These are phyloP conservation scores for Amphipyra berbera DNA, from an alignment of 2,888 invertebrate genomes.

Conservation along the genomic window DNA sequence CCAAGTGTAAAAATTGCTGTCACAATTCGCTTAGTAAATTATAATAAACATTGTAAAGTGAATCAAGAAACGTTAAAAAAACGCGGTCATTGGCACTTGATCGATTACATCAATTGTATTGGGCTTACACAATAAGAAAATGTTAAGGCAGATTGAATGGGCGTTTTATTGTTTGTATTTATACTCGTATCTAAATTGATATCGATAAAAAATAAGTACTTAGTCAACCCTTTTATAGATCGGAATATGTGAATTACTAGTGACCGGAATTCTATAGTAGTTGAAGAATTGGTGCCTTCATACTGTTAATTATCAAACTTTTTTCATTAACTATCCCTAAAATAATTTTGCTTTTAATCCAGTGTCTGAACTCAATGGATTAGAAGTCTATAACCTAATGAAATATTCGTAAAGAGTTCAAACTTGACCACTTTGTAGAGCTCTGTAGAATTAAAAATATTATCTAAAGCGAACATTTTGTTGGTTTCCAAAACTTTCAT, in stretches of 20 bases:
- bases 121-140: conserved; percentile 38
- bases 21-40: conserved; percentile 53
- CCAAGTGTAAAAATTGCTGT: conserved; percentile 43
- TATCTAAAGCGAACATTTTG: too few species aligned
- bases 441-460: too few species aligned
- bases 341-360: too few species aligned
- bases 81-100: conserved; percentile 36
- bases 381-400: neutral
- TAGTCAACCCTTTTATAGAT: neutral
- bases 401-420: neutral
- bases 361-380: too few species aligned
- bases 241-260: neutral
- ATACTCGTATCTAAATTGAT: conserved; percentile 40
- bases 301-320: too few species aligned
- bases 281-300: too few species aligned
- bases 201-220: conserved; percentile 18
- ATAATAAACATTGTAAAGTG: neutral
- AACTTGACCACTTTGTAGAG: too few species aligned
- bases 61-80: conserved; percentile 14
- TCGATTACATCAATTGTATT: conserved; percentile 41
- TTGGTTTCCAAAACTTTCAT: too few species aligned
- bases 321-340: too few species aligned
- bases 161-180: conserved; percentile 41
- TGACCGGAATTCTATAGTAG: neutral
- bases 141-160: conserved; percentile 36